These are phyloP conservation scores for Ichneumoninae sp. DNA, from an alignment of 2,888 invertebrate genomes.

Conservation along the genomic window DNA sequence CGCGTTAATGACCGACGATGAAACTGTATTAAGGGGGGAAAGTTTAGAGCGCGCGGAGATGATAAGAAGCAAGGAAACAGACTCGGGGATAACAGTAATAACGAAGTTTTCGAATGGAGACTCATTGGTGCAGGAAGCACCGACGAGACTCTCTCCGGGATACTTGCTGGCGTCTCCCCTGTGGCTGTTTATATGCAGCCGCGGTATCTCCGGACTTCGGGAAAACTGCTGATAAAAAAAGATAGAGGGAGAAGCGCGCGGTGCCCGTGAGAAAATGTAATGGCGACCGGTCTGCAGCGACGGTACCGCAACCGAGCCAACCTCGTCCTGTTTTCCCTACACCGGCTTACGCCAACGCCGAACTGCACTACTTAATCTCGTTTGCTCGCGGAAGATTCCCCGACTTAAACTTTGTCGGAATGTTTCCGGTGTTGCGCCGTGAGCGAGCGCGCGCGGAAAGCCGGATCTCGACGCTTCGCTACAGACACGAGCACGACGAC, in stretches of 20 bases:
- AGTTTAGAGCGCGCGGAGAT: background rate
- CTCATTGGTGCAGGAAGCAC: slow-evolving; percentile 39
- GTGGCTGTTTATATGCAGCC: slow-evolving; percentile 19
- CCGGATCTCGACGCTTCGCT: background rate
- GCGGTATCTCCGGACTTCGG: slow-evolving; percentile 45
- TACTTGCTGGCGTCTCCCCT: slow-evolving; percentile 26
- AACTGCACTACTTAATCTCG: slow-evolving; percentile 60
- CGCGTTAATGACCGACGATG: background rate
- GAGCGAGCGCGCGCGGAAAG: background rate
- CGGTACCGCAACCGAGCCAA: background rate
- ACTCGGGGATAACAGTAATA: slow-evolving; percentile 34
- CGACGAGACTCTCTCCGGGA: slow-evolving; percentile 23
- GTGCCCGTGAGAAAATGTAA: slow-evolving; percentile 37
- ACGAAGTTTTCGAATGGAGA: slow-evolving; percentile 48
- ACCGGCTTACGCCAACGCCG: slow-evolving; percentile 41
- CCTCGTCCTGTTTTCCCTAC: slow-evolving; percentile 20
- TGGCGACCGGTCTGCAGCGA: background rate
- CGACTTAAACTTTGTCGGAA: slow-evolving; percentile 58
- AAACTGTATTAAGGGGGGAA: slow-evolving; percentile 1
- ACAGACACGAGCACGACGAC: background rate
- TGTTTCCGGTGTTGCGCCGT: slow-evolving; percentile 54
- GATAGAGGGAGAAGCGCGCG: background rate
- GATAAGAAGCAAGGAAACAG: slow-evolving; percentile 2
- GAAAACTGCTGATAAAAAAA: slow-evolving; percentile 50
- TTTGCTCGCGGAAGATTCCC: slow-evolving; percentile 60